Evolutionary conservation across 2,888 invertebrate genomes (phyloP), one percentile per base, ranked within the genome.

Genomic region (Aricia artaxerxes): DNA sequence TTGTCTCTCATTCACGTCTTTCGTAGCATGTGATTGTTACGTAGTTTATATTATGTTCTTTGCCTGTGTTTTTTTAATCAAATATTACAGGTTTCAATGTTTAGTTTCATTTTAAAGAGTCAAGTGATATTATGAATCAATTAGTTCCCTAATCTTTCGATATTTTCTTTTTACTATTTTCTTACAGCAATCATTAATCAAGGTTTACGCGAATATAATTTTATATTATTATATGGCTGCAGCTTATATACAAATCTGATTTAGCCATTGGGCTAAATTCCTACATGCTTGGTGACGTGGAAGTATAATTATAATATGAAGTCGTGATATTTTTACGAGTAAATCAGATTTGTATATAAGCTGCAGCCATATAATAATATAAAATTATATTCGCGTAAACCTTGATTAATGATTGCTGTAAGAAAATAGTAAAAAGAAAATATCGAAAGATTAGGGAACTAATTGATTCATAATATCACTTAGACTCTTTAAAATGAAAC

Each of bases 271-370:
- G 57, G 57, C 4, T 0, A 4, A 16, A 57, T 57, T 53, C 53
- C 53, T 13, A 16, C 57, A 4, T 13, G 53, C 13, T 3, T 11
- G 4, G 2, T 53, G 53, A 53, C 49, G 49, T 49, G 35, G 24
- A 24, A 24, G 24, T 24, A 24, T 24, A 24, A 24, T 24, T 24
- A 24, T 24, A 24, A 24, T 24, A 35, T 35, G 35, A 5, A 35
- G 72, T 31, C 9, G 38, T 72, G 13, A 72, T 13, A 35, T 72
- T 38, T 9, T 69, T 31, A 24, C 11, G 16, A 13, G 38, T 31
- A 38, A 69, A 72, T 72, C 72, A 35, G 72, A 72, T 72, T 72
- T 72, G 72, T 5, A 61, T 31, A 1, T 72, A 38, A 72, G 38
- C 13, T 72, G 38, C 72, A 38, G 72, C 16, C 72, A 72, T 35